Conservation (phyloP, 2,888 invertebrate genomes). For the Phasia obesa region DNA sequence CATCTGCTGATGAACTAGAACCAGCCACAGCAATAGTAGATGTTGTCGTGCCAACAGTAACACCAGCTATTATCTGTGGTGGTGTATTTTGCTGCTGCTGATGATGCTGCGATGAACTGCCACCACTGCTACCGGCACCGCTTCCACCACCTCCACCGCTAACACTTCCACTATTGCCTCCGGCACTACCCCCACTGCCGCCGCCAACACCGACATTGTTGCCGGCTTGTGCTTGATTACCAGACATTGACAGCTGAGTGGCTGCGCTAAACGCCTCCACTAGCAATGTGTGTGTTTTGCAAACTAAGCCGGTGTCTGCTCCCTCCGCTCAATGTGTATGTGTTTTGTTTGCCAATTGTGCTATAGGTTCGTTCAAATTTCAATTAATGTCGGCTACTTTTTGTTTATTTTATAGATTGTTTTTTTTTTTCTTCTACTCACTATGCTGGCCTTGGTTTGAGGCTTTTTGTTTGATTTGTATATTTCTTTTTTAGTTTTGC, state of each 20-base stretch:
- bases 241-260: constrained; percentile 80
- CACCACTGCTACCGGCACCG: constrained; percentile 63
- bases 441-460: constrained; percentile 59
- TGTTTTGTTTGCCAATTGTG: constrained; percentile 60
- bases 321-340: constrained; percentile 56
- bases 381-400: constrained; percentile 65
- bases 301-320: constrained; percentile 66
- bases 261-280: constrained; percentile 70
- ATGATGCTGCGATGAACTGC: constrained; percentile 63
- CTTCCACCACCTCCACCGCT: constrained; percentile 75
- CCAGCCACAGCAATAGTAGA: constrained; percentile 79
- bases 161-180: constrained; percentile 72
- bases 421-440: constrained; percentile 40
- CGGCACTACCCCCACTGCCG: constrained; percentile 71
- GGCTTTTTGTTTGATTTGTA: constrained; percentile 42
- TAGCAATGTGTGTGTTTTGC: constrained; percentile 75
- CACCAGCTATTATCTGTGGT: constrained; percentile 75
- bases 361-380: constrained; percentile 61
- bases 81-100: constrained; percentile 69
- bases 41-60: constrained; percentile 56
- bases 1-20: constrained; percentile 85
- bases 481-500: constrained; percentile 17
- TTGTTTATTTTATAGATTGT: constrained; percentile 61
- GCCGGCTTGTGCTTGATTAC: constrained; percentile 79
- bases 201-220: constrained; percentile 73